Base-by-base conservation (phyloP, 1,140 invertebrate species). In the Hycleus phaleratus region DNA sequence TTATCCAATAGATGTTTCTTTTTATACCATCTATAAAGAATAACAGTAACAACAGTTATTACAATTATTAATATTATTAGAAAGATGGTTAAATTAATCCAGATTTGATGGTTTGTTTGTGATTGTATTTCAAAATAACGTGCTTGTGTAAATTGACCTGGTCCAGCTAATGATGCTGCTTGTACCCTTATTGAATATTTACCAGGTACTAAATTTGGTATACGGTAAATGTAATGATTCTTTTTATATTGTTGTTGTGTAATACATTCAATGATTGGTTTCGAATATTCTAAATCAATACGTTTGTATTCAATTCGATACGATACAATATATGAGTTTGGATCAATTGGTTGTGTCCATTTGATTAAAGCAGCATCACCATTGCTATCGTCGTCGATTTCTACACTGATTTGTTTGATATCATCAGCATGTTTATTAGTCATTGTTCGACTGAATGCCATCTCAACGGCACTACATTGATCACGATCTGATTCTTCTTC, bases 291-390 rank as follows among this genome's bases (percentile, higher is more conserved):
- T 24, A 25, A 18, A 32, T 75, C 74, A 3, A 71, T 59, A 60
- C 74, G 74, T 46, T 65, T 75, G 61, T 83, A 81, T 52, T 81
- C 75, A 2, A 87, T 67, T 9, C 76, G 73, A 64, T 86, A 87
- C 0, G 78, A 75, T 2, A 86, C 70, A 40, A 86, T 81, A 0
- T 82, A 63, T 0, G 81, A 81, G 68, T 88, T 88, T 0, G 85
- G 83, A 24, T 78, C 47, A 4, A 63, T 61, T 2, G 85, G 85
- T 59, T 79, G 72, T 2, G 72, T 66, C 86, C 86, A 88, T 7
- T 62, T 71, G 3, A 87, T 65, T 8, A 73, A 68, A 1, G 72
- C 70, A 39, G 71, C 65, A 1, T 66, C 56, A 9, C 73, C 71
- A 56, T 77, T 49, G 3, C 46, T 26, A 1, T 66, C 56, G 8